Evolutionary conservation across 2,888 invertebrate species (phyloP).

Genomic region (Meganola albula): DNA sequence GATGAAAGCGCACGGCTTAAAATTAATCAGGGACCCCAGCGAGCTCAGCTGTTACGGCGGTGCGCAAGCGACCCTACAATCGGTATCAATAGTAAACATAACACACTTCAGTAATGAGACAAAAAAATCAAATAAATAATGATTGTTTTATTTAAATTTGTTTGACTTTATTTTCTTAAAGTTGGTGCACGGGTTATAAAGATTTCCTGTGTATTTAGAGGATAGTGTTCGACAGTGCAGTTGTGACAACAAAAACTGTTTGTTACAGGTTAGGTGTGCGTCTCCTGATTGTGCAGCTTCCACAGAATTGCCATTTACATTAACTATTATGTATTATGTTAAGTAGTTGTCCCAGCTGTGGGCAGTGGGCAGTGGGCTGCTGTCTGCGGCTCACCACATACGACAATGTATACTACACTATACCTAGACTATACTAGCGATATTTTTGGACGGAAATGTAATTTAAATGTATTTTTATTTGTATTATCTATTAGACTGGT

Average conservation of each 20-base stretch:
- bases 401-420: constrained; percentile 63
- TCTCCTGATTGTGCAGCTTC: constrained; percentile 59
- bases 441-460: constrained; percentile 64
- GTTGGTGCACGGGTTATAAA: no score
- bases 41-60: no score
- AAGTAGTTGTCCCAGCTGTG: constrained; percentile 33
- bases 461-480: constrained; percentile 51
- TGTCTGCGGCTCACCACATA: constrained; percentile 34
- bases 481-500: constrained; percentile 57
- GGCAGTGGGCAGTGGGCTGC: constrained; percentile 17
- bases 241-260: constrained; percentile 4
- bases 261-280: constrained; percentile 45
- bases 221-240: no score
- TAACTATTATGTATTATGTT: constrained; percentile 41
- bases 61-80: no score
- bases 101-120: no score
- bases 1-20: no score
- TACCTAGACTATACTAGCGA: constrained; percentile 47
- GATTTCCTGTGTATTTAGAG: no score
- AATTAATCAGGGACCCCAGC: no score
- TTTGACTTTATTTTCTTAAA: no score
- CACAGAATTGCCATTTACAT: constrained; percentile 69
- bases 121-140: no score
- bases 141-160: no score
- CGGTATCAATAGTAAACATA: no score